Evolutionary conservation across 2,113 vertebrate genomes (phyloP).

Genomic region (Eclectus roratus): DNA sequence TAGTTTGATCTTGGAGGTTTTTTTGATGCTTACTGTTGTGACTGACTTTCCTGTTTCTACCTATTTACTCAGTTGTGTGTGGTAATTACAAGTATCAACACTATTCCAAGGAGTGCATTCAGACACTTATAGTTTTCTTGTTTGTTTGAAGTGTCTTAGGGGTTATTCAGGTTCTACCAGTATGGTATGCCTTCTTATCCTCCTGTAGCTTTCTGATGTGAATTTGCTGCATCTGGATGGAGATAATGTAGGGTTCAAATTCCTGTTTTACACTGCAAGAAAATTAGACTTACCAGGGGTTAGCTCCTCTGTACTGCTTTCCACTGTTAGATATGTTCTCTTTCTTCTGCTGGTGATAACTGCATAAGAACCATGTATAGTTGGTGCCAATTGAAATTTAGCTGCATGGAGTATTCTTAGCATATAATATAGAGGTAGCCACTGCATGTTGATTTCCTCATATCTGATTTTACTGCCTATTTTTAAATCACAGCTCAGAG

Average conservation of each 20-base stretch:
- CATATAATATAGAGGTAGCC: neutral
- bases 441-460: neutral
- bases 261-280: neutral
- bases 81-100: neutral
- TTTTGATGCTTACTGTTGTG: neutral
- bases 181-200: neutral
- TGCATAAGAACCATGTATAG: neutral
- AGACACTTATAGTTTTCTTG: neutral
- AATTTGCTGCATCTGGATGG: neutral
- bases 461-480: neutral
- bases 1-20: neutral
- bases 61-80: neutral
- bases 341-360: neutral
- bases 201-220: neutral
- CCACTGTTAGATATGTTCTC: neutral
- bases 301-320: neutral
- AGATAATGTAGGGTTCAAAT: neutral
- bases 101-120: neutral
- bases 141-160: neutral
- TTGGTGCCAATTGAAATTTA: neutral
- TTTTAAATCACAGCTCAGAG: neutral
- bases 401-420: neutral
- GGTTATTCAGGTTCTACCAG: neutral
- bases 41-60: neutral
- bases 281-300: neutral